Conservation (phyloP, 2,888 invertebrate genomes). For the Dinocampus coccinellae region DNA sequence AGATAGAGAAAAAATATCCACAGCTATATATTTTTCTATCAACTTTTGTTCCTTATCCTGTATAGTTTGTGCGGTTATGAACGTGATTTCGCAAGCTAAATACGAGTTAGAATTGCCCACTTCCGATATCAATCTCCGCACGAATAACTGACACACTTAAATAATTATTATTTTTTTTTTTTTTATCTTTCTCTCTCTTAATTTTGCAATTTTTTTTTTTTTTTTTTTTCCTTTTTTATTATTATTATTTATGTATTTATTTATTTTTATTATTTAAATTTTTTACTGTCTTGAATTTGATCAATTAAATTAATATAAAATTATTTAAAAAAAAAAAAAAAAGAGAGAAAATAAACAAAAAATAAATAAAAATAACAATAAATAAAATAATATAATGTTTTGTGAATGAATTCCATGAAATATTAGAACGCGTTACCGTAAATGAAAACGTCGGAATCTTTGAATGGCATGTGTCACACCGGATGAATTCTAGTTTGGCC, state of each 20-base stretch:
- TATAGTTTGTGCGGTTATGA: conserved; percentile 20
- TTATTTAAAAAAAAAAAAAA: background rate
- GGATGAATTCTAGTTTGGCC: conserved; percentile 41
- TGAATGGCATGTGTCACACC: conserved; percentile 39
- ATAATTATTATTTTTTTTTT: background rate
- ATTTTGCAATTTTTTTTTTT: conserved; percentile 15
- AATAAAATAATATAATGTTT: background rate
- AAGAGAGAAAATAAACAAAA: conserved; percentile 1
- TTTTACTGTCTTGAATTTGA: too few relatives aligned
- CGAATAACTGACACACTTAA: conserved; percentile 6
- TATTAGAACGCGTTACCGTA: conserved; percentile 30
- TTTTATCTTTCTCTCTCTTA: conserved; percentile 15
- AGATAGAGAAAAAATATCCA: background rate
- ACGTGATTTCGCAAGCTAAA: conserved; percentile 58
- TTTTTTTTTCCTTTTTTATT: conserved; percentile 44
- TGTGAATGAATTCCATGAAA: conserved; percentile 27
- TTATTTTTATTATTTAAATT: too few relatives aligned
- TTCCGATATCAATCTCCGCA: conserved; percentile 42
- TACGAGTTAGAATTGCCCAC: conserved; percentile 53
- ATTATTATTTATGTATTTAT: too few relatives aligned
- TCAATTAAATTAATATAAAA: too few relatives aligned
- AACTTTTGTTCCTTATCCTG: conserved; percentile 22
- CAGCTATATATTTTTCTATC: conserved; percentile 11
- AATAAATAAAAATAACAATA: background rate
- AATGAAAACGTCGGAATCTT: conserved; percentile 38